A percentile compares a stretch with the other conserved stretches of the same genome.
phyloP scores from a whole-genome alignment of 2,888 invertebrate species.

The Lissonota sp. region DNA sequence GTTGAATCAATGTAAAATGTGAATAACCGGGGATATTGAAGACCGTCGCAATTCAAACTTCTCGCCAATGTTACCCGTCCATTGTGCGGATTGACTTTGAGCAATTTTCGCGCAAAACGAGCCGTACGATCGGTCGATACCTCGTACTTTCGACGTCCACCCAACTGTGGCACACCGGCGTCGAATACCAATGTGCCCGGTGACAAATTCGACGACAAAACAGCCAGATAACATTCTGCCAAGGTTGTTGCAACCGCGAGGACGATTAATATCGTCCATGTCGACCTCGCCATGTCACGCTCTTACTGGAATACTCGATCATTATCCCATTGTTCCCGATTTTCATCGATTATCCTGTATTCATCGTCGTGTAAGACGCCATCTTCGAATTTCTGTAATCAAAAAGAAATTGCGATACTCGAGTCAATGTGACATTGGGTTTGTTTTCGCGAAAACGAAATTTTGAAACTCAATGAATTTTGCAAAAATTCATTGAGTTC shows the following conservation, averaged over 20 bases:
- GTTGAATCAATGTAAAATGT: constrained; percentile 95
- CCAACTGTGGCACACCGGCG: constrained; percentile 92
- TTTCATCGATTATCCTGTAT: constrained; percentile 6
- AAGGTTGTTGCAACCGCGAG: constrained; percentile 69
- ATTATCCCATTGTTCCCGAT: constrained; percentile 33
- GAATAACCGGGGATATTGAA: constrained; percentile 93
- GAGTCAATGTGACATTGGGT: too few species aligned
- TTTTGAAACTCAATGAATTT: too few species aligned
- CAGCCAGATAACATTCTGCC: constrained; percentile 78
- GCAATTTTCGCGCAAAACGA: constrained; percentile 91
- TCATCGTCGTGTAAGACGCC: background rate
- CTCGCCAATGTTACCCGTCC: constrained; percentile 91
- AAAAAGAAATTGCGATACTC: background rate
- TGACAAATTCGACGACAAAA: constrained; percentile 82
- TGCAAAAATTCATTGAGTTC: too few species aligned
- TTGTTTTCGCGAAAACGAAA: too few species aligned
- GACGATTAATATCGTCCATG: constrained; percentile 71
- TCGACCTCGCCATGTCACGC: constrained; percentile 76
- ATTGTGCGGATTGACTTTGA: constrained; percentile 90
- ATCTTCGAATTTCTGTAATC: constrained; percentile 45
- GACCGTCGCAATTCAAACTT: constrained; percentile 91
- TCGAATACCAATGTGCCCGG: constrained; percentile 90
- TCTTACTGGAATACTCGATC: constrained; percentile 36
- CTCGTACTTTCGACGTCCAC: constrained; percentile 91
- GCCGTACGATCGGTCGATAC: constrained; percentile 93